Percentiles rank a stretch among this genome's conserved stretches.
These are phyloP conservation scores for Ophion slaviceki DNA, from an alignment of 2,888 invertebrate genomes.

Conservation along the genomic window DNA sequence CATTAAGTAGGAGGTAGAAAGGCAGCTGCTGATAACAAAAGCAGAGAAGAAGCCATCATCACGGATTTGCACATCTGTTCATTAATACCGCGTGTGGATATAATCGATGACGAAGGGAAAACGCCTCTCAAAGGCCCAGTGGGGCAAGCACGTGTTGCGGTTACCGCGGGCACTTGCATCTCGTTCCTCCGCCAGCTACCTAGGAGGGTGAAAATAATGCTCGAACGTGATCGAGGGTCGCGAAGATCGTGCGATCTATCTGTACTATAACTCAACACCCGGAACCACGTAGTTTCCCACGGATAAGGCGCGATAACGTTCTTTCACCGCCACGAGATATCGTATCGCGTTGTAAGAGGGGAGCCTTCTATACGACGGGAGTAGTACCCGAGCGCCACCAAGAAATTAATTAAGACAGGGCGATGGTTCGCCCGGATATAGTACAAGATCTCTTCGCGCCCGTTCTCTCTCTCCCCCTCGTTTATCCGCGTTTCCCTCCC, in stretches of 20 bases:
- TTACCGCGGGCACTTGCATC: slow-evolving; percentile 44
- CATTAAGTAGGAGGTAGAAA: not conserved
- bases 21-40: not conserved
- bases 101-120: slow-evolving; percentile 32
- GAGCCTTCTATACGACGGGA: slow-evolving; percentile 30
- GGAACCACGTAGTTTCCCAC: slow-evolving; percentile 27
- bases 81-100: slow-evolving; percentile 45
- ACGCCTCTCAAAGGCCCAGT: slow-evolving; percentile 14
- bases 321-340: slow-evolving; percentile 54
- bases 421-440: slow-evolving; percentile 47
- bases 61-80: slow-evolving; percentile 20
- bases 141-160: slow-evolving; percentile 38
- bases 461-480: not conserved
- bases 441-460: slow-evolving; percentile 54
- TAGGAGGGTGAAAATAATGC: slow-evolving; percentile 62
- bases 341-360: slow-evolving; percentile 36
- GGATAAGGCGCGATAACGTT: slow-evolving; percentile 61
- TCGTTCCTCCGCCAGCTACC: not conserved
- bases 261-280: slow-evolving; percentile 46
- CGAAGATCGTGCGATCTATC: slow-evolving; percentile 55
- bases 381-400: slow-evolving; percentile 34
- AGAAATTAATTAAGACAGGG: slow-evolving; percentile 64
- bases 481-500: not conserved
- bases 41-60: not conserved
- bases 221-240: slow-evolving; percentile 66